Conservation (phyloP, 2,888 invertebrate species). For the Neuroscelio doddi region DNA sequence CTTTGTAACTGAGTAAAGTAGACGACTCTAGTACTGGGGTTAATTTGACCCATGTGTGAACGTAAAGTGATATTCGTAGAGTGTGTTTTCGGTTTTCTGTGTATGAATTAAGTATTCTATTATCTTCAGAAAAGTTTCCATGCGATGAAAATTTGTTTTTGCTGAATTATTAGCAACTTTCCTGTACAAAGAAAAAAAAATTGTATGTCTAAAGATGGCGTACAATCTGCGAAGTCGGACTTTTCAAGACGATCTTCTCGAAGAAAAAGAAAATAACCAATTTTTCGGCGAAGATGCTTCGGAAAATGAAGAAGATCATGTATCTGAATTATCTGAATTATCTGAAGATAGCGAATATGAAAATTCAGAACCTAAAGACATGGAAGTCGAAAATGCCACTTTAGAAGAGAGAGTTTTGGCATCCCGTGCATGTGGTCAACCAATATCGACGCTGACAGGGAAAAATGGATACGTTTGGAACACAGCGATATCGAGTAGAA, state of each 20-base stretch:
- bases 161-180: no score
- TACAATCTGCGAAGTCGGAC: slow-evolving; percentile 16
- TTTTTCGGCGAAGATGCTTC: slow-evolving; percentile 8
- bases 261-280: slow-evolving; percentile 9
- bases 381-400: slow-evolving; percentile 3
- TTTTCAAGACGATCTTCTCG: slow-evolving; percentile 13
- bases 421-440: slow-evolving; percentile 7
- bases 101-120: no score
- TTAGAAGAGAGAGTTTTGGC: slow-evolving; percentile 6
- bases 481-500: slow-evolving; percentile 8
- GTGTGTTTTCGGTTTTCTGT: no score
- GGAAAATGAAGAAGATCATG: slow-evolving; percentile 6
- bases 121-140: no score
- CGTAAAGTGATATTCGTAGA: no score
- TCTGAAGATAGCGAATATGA: slow-evolving; percentile 3
- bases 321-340: slow-evolving; percentile 2
- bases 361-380: slow-evolving; percentile 12
- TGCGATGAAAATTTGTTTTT: no score
- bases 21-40: no score
- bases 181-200: no score
- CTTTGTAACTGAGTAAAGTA: no score
- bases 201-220: no score
- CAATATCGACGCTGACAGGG: slow-evolving; percentile 12
- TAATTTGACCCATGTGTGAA: no score
- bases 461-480: slow-evolving; percentile 17